phyloP scores from a whole-genome alignment of 2,797 vertebrate genomes.

The Brotula barbata region DNA sequence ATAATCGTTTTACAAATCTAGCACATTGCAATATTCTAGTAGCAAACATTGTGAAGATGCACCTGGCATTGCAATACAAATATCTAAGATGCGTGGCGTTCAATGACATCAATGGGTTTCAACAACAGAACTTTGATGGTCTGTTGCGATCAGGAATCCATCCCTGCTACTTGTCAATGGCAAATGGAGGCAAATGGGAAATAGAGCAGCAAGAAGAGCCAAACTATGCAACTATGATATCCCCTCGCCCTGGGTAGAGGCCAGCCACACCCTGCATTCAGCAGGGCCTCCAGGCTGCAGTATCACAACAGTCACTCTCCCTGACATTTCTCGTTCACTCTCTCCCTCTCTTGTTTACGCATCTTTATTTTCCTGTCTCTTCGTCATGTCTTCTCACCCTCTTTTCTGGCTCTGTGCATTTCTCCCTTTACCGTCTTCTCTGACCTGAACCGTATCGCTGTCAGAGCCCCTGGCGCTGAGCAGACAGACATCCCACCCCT shows the following conservation, averaged over 20 bases:
- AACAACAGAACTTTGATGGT: conserved; percentile 63
- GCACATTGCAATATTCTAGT: not conserved
- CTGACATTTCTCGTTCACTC: conserved; percentile 41
- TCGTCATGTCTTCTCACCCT: conserved; percentile 34
- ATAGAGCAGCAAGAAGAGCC: conserved; percentile 26
- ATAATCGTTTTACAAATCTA: not conserved
- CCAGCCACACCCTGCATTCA: conserved; percentile 70
- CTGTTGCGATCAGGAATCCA: conserved; percentile 60
- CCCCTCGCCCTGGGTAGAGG: conserved; percentile 49
- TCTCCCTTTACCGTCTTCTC: conserved; percentile 54
- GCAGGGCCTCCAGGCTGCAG: conserved; percentile 43
- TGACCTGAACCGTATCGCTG: conserved; percentile 71
- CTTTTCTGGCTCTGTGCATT: conserved; percentile 43
- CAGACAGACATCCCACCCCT: conserved; percentile 62
- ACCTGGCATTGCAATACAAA: conserved; percentile 4
- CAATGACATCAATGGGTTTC: conserved; percentile 11
- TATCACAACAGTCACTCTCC: conserved; percentile 59
- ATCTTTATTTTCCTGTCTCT: conserved; percentile 53
- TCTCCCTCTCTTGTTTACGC: conserved; percentile 50
- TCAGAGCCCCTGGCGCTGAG: conserved; percentile 69
- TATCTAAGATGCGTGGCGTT: not conserved
- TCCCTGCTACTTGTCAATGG: conserved; percentile 40
- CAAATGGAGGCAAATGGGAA: conserved; percentile 19
- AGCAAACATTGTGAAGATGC: not conserved
- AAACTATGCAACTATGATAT: conserved; percentile 48